Conservation (phyloP, 1,140 invertebrate species). For the Akabosia matsudoensis region DNA sequence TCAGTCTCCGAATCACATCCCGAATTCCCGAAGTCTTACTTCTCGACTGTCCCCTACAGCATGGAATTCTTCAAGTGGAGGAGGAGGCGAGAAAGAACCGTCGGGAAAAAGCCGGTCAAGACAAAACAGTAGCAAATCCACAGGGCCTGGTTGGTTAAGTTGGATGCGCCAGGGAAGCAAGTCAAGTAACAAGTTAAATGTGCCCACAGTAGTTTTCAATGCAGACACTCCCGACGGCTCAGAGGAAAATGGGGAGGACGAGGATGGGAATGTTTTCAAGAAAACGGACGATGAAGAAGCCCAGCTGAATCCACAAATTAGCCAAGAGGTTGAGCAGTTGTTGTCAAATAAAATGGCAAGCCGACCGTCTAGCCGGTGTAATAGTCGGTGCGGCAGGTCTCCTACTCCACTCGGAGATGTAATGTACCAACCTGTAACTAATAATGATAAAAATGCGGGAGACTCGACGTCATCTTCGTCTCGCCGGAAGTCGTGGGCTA, state of each 20-base stretch:
- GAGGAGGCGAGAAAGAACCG: background rate
- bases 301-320: background rate
- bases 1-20: background rate
- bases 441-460: background rate
- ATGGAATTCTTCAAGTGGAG: background rate
- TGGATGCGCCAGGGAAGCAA: background rate
- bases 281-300: background rate
- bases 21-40: background rate
- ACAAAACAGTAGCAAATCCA: background rate
- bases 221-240: background rate
- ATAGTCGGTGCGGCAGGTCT: background rate
- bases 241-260: background rate
- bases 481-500: slow-evolving; percentile 40
- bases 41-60: slow-evolving; percentile 2
- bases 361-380: background rate
- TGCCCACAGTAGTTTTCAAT: slow-evolving; percentile 2
- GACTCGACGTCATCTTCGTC: background rate
- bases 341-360: background rate
- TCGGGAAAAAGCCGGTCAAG: background rate
- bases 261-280: background rate
- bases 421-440: background rate
- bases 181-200: background rate
- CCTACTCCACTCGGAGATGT: background rate
- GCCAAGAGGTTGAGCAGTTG: background rate
- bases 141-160: background rate